These are phyloP conservation scores for Trachops cirrhosus DNA, from an alignment of 2,797 vertebrate species.

Conservation along the genomic window DNA sequence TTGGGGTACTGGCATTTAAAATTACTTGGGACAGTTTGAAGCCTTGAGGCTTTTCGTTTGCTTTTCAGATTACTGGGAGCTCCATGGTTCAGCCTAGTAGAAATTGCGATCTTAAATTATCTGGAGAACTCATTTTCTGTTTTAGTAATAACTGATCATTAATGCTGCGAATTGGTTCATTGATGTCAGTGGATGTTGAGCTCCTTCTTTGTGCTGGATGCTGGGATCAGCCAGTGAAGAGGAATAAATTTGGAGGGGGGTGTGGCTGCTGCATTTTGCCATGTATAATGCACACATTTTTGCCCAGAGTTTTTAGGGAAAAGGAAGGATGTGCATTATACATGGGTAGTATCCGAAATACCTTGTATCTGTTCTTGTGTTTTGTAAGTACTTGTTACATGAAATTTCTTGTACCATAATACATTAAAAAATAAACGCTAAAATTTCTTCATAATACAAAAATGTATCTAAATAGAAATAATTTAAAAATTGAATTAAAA, in stretches of 20 bases:
- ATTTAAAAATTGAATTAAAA: no score
- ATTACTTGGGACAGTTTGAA: constrained; percentile 18
- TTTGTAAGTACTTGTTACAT: no score
- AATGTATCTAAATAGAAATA: no score
- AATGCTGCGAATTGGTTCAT: neutral
- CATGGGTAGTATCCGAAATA: no score
- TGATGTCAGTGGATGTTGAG: neutral
- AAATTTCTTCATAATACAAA: no score
- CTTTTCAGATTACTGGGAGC: neutral
- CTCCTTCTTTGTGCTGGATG: constrained; percentile 6
- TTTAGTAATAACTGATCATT: neutral
- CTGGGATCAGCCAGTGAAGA: neutral
- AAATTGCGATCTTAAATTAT: neutral
- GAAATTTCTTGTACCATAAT: no score
- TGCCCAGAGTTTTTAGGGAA: no score
- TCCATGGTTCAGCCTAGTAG: neutral
- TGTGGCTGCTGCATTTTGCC: neutral
- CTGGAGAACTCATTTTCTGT: neutral
- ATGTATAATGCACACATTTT: no score
- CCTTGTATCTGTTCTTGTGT: no score
- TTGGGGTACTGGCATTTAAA: constrained; percentile 31
- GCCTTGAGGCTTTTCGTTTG: neutral
- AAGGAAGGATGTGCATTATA: no score
- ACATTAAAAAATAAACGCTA: no score
- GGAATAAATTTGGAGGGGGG: neutral